phyloP scores from a whole-genome alignment of 2,888 invertebrate species.

The Gortyna flavago region DNA sequence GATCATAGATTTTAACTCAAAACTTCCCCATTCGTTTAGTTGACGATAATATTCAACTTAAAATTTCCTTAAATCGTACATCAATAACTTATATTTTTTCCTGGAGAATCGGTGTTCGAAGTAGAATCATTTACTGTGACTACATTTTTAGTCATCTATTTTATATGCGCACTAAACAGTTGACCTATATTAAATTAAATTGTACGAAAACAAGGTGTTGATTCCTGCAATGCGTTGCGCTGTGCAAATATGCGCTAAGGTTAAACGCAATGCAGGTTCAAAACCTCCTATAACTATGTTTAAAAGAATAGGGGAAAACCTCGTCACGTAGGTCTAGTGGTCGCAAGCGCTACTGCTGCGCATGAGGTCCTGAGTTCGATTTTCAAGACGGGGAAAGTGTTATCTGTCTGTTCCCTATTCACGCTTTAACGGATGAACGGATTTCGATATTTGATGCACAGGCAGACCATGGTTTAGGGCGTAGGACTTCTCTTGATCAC shows the following conservation, averaged over 20 bases:
- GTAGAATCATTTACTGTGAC: conserved; percentile 22
- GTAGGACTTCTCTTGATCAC: no score
- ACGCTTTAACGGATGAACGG: no score
- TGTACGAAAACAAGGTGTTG: background rate
- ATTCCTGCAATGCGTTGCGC: background rate
- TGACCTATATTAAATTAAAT: background rate
- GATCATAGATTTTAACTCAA: background rate
- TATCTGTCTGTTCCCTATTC: no score
- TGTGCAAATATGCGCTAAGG: background rate
- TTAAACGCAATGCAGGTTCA: background rate
- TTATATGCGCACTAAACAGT: background rate
- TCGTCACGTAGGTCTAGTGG: no score
- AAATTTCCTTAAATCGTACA: conserved; percentile 30
- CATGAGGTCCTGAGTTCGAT: no score
- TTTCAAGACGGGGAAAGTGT: no score
- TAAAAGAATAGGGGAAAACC: no score
- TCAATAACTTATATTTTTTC: background rate
- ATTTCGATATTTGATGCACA: no score
- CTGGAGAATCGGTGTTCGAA: background rate
- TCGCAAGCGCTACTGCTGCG: no score
- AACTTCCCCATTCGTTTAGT: background rate
- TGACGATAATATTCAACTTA: background rate
- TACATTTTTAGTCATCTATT: conserved; percentile 7
- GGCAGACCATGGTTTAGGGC: no score
- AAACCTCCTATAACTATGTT: no score